These are phyloP conservation scores for Caerostris darwini DNA, from an alignment of 1,140 invertebrate species.

Conservation along the genomic window DNA sequence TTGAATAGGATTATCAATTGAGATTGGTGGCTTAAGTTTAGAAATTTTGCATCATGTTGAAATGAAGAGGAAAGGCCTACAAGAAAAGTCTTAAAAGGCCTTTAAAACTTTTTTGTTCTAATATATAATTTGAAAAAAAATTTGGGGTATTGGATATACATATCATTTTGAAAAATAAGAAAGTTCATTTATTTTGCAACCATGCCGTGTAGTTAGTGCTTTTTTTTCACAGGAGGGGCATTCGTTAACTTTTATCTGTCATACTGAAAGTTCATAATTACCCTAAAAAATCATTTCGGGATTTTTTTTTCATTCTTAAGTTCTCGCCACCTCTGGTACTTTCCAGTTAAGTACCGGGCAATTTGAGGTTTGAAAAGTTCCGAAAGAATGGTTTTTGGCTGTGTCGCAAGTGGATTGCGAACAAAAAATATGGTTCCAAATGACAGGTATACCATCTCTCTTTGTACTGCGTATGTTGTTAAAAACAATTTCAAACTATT, in stretches of 20 bases:
- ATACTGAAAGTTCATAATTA: constrained; percentile 49
- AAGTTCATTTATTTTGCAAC: not conserved
- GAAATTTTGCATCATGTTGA: too few species aligned
- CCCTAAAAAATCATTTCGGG: not conserved
- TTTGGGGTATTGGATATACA: too few species aligned
- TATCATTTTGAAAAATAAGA: not conserved
- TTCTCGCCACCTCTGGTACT: not conserved
- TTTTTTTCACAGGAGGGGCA: constrained; percentile 38
- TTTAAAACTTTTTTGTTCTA: too few species aligned
- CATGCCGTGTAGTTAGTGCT: not conserved
- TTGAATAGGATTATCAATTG: too few species aligned
- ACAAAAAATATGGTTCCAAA: constrained; percentile 53
- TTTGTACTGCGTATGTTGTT: not conserved
- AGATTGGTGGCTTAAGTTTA: too few species aligned
- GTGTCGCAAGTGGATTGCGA: constrained; percentile 25
- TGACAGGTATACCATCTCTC: constrained; percentile 50
- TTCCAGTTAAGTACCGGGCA: not conserved
- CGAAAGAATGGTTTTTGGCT: constrained; percentile 42
- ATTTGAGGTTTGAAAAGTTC: constrained; percentile 3
- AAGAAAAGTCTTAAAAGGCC: too few species aligned
- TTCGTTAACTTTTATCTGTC: constrained; percentile 5
- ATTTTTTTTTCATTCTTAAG: constrained; percentile 1
- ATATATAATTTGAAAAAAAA: too few species aligned
- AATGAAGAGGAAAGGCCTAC: too few species aligned
- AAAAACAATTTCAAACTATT: constrained; percentile 21